phyloP scores from a whole-genome alignment of 2,797 vertebrate species.

The Ctenosaura bakeri region DNA sequence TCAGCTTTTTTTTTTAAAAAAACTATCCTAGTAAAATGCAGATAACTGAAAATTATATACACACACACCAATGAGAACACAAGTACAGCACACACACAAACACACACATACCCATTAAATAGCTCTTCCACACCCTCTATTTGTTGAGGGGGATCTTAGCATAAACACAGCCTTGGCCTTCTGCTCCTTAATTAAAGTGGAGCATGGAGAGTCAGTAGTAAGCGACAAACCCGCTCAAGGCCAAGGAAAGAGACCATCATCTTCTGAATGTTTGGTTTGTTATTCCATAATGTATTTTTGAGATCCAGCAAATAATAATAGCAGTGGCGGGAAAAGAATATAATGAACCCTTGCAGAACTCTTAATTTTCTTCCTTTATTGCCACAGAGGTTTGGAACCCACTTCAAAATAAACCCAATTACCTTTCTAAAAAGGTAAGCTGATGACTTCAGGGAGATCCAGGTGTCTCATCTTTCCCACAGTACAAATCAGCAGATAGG shows the following conservation, averaged over 20 bases:
- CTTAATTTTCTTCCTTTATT: constrained; percentile 46
- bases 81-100: no score
- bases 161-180: neutral
- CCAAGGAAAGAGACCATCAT: neutral
- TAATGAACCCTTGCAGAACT: neutral
- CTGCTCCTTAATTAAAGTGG: neutral
- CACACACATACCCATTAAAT: no score
- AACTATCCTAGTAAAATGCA: no score
- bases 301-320: constrained; percentile 2
- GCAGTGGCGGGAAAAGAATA: constrained; percentile 19
- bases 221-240: neutral
- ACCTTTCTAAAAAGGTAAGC: constrained; percentile 50
- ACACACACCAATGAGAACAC: no score
- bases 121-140: neutral
- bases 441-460: constrained; percentile 58
- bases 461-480: constrained; percentile 55
- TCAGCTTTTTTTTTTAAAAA: no score
- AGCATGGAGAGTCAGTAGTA: neutral
- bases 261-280: constrained; percentile 18
- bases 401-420: constrained; percentile 59
- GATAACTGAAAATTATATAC: no score
- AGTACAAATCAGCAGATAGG: constrained; percentile 66
- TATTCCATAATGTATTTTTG: neutral
- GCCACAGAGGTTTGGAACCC: constrained; percentile 32
- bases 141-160: neutral